Percentiles rank a stretch among this genome's conserved stretches.
phyloP scores from a whole-genome alignment of 2,113 vertebrate species.

The Diphyllodes magnificus region DNA sequence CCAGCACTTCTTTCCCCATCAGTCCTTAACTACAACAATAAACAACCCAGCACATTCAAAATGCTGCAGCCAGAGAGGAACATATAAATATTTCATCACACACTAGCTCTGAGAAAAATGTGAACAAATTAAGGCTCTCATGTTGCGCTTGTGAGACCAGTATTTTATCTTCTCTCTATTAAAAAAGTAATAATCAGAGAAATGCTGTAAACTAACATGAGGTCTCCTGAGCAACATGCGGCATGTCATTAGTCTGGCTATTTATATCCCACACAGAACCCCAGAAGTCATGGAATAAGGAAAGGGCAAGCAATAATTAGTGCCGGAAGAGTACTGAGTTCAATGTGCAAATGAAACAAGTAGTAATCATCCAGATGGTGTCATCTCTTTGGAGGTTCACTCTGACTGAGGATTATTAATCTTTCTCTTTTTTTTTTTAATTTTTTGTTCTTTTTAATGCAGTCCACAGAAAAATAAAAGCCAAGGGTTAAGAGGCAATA shows the following conservation, averaged over 20 bases:
- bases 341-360: slow-evolving; percentile 56
- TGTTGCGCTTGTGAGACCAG: slow-evolving; percentile 8
- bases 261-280: slow-evolving; percentile 58
- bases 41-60: slow-evolving; percentile 20
- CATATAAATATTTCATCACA: slow-evolving; percentile 61
- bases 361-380: slow-evolving; percentile 65
- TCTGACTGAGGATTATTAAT: slow-evolving; percentile 48
- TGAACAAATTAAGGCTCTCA: slow-evolving; percentile 56
- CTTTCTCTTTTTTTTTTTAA: neutral
- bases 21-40: slow-evolving; percentile 9
- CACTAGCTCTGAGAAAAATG: slow-evolving; percentile 35
- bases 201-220: slow-evolving; percentile 52
- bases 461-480: slow-evolving; percentile 31
- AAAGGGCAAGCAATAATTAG: slow-evolving; percentile 66
- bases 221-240: slow-evolving; percentile 54
- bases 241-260: slow-evolving; percentile 64
- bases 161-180: slow-evolving; percentile 60
- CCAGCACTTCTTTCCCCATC: neutral
- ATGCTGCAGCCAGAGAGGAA: slow-evolving; percentile 29
- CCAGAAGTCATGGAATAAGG: slow-evolving; percentile 59
- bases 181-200: slow-evolving; percentile 62
- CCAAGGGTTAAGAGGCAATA: slow-evolving; percentile 4
- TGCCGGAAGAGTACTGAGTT: slow-evolving; percentile 54
- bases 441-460: slow-evolving; percentile 1
- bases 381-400: slow-evolving; percentile 31